A percentile compares a stretch with the other conserved stretches of the same genome.
Evolutionary conservation across 2,797 vertebrate genomes (phyloP).

Genomic region (Astyanax mexicanus): DNA sequence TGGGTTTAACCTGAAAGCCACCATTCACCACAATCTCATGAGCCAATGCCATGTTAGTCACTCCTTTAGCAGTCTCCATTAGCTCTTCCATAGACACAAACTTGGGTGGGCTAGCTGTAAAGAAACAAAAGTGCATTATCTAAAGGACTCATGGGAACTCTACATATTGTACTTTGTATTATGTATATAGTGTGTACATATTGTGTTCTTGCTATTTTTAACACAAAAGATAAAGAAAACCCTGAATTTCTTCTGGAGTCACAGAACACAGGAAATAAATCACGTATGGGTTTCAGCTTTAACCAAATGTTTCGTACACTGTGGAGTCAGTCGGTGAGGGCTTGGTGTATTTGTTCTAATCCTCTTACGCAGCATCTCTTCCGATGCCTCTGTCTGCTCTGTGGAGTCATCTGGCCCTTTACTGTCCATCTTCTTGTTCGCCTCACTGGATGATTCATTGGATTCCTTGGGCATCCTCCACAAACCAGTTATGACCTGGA

Average conservation of each 20-base stretch:
- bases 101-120: conserved; percentile 86
- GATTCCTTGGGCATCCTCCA: conserved; percentile 87
- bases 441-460: conserved; percentile 71
- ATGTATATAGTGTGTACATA: too few relatives aligned
- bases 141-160: neutral
- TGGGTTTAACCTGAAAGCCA: conserved; percentile 87
- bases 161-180: neutral
- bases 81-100: conserved; percentile 90
- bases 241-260: neutral
- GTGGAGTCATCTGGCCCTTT: conserved; percentile 63
- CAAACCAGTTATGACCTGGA: conserved; percentile 28
- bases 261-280: neutral
- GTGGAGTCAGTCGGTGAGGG: conserved; percentile 73
- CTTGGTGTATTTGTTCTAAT: conserved; percentile 74
- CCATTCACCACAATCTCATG: conserved; percentile 94
- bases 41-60: conserved; percentile 94
- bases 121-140: neutral
- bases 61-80: conserved; percentile 91
- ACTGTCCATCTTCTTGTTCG: conserved; percentile 70
- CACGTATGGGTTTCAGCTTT: neutral
- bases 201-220: neutral
- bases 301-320: conserved; percentile 76
- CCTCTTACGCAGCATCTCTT: conserved; percentile 76
- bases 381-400: conserved; percentile 65
- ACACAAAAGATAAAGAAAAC: neutral